Conservation (phyloP, 2,797 vertebrate genomes). For the Galago senegalensis region DNA sequence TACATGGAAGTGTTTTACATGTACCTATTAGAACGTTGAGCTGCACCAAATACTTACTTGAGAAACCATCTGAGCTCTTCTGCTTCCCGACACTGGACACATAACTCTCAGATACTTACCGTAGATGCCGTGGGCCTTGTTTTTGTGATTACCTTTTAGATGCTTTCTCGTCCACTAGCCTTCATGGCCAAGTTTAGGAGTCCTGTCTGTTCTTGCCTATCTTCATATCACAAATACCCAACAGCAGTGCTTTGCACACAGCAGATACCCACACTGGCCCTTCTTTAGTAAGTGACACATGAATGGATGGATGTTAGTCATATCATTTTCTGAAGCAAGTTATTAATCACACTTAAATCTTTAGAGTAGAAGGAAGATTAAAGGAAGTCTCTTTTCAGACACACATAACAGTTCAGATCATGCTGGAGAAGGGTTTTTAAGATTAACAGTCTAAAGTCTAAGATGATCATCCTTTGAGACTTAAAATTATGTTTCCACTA, state of each 20-base stretch:
- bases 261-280: neutral
- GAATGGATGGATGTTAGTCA: conserved; percentile 17
- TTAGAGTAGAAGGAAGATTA: conserved; percentile 25
- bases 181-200: neutral
- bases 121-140: neutral
- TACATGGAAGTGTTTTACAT: neutral
- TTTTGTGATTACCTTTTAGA: conserved; percentile 16
- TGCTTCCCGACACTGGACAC: neutral
- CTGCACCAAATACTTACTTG: neutral
- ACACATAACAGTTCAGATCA: conserved; percentile 4
- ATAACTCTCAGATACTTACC: neutral
- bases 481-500: conserved; percentile 74
- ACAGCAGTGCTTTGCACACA: neutral
- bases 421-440: conserved; percentile 62
- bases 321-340: conserved; percentile 69
- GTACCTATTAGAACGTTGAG: neutral
- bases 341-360: conserved; percentile 52
- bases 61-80: neutral
- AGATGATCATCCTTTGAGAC: conserved; percentile 61
- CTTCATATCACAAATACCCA: neutral
- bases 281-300: conserved; percentile 4
- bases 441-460: conserved; percentile 56
- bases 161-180: neutral
- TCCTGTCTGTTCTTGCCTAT: neutral
- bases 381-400: conserved; percentile 41